Conservation (phyloP, 23 tunicate genomes). For the Trididemnum miniatum region DNA sequence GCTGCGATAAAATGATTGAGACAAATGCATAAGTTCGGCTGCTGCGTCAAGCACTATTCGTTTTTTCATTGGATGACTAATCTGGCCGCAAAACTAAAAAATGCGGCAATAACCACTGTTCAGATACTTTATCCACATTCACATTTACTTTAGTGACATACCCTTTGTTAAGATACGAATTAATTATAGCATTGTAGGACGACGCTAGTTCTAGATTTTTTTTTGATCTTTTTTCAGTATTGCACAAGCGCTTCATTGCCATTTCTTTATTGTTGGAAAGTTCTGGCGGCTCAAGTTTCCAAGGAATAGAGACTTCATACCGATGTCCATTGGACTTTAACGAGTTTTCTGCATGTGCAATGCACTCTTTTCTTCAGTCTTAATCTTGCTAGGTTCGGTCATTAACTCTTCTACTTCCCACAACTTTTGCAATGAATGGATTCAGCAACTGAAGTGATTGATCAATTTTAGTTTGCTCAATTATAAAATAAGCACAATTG, state of each 20-base stretch:
- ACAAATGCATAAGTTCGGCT: neutral
- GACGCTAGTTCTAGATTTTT: neutral
- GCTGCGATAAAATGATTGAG: neutral
- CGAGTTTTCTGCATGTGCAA: neutral
- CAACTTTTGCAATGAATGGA: slow-evolving; percentile 12
- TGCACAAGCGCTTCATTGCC: neutral
- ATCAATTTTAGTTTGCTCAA: neutral
- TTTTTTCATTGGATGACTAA: neutral
- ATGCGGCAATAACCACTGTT: slow-evolving; percentile 20
- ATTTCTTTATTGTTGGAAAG: neutral
- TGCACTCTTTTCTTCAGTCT: neutral
- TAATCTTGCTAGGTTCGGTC: neutral
- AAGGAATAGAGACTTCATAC: slow-evolving; percentile 13
- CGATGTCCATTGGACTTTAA: slow-evolving; percentile 1
- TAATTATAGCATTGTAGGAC: neutral
- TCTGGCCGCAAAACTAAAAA: slow-evolving; percentile 3
- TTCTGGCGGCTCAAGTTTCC: neutral
- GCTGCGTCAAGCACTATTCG: slow-evolving; percentile 10
- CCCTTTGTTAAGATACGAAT: no score
- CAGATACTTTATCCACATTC: no score
- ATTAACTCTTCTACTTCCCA: neutral
- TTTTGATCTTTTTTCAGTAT: neutral
- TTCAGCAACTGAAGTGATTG: neutral
- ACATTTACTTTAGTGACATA: no score
- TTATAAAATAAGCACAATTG: neutral